phyloP scores from a whole-genome alignment of 2,888 invertebrate species.

The Allacma fusca region DNA sequence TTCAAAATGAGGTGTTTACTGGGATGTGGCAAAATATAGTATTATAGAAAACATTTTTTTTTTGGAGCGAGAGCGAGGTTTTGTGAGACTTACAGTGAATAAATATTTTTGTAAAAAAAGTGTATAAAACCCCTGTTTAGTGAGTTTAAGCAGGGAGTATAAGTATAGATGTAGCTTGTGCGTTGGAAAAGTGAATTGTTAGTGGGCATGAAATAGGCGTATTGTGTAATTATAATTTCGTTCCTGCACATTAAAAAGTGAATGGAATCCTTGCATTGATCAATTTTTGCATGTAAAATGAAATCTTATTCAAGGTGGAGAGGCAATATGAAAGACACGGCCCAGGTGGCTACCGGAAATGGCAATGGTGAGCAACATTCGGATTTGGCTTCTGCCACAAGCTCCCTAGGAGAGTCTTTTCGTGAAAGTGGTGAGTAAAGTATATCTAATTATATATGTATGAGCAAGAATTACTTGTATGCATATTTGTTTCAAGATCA shows the following conservation, averaged over 20 bases:
- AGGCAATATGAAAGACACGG: slow-evolving; percentile 48
- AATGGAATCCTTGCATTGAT: slow-evolving; percentile 21
- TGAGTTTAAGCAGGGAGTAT: background rate
- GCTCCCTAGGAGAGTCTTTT: slow-evolving; percentile 59
- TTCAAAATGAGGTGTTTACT: no score
- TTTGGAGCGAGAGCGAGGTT: no score
- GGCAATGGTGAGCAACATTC: slow-evolving; percentile 47
- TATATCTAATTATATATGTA: no score
- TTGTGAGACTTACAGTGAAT: no score
- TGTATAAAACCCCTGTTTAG: no score
- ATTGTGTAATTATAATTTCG: background rate
- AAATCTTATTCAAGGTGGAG: slow-evolving; percentile 37
- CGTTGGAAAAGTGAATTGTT: background rate
- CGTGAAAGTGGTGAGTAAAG: slow-evolving; percentile 60
- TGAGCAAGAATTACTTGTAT: background rate
- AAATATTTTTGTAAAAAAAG: no score
- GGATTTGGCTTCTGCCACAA: slow-evolving; percentile 56
- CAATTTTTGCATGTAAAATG: background rate
- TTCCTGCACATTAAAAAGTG: background rate
- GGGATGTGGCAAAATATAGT: no score
- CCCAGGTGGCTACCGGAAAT: slow-evolving; percentile 39
- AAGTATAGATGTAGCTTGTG: background rate
- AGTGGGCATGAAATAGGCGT: background rate
- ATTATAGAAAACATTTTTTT: no score
- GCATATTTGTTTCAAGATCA: no score